Evolutionary conservation across 2,888 invertebrate genomes (phyloP).

Genomic region (Conops quadrifasciatus): DNA sequence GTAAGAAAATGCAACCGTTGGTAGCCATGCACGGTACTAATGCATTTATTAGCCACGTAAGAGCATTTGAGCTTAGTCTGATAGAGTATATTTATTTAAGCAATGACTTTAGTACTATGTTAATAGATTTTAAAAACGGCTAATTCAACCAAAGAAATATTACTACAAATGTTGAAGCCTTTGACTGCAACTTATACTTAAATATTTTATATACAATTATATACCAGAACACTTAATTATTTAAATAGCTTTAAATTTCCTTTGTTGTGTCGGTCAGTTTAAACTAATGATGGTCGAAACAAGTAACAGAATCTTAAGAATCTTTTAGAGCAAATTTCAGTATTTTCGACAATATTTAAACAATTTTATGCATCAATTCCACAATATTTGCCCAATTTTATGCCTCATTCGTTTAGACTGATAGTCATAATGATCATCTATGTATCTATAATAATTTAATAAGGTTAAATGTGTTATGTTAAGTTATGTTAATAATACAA

Average conservation of each 20-base stretch:
- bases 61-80: not conserved
- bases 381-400: no score
- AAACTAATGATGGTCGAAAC: no score
- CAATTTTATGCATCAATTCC: no score
- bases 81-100: not conserved
- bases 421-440: no score
- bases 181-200: conserved; percentile 1
- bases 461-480: not conserved
- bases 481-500: not conserved
- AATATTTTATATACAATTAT: no score
- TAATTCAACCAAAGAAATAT: conserved; percentile 34
- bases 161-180: conserved; percentile 20
- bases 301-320: no score
- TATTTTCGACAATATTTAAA: no score
- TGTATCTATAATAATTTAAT: no score
- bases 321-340: no score
- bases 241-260: not conserved
- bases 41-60: conserved; percentile 11
- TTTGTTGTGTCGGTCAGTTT: no score
- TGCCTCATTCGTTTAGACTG: no score
- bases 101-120: not conserved
- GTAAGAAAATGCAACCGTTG: conserved; percentile 11
- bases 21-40: not conserved
- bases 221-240: not conserved
- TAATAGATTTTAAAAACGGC: conserved; percentile 27